A percentile compares a stretch with the other conserved stretches of the same genome.
phyloP scores from a whole-genome alignment of 2,797 vertebrate species.

The Craterocephalus amniculus region DNA sequence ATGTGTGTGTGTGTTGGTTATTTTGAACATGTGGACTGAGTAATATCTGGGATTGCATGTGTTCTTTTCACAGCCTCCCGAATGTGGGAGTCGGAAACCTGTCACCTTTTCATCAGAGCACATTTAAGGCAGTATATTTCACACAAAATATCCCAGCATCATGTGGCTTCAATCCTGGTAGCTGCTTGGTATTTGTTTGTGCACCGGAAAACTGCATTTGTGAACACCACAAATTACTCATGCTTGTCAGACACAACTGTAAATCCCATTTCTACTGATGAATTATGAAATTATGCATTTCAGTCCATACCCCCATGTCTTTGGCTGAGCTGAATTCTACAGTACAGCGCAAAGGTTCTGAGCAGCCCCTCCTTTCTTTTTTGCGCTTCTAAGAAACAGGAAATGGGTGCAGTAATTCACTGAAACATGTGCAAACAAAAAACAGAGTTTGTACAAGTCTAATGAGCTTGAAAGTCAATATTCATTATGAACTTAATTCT shows the following conservation, averaged over 20 bases:
- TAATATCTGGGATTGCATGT: not conserved
- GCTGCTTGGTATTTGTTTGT: slow-evolving; percentile 7
- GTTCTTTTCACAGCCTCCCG: slow-evolving; percentile 9
- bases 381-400: not conserved
- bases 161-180: slow-evolving; percentile 14
- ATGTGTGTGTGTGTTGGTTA: not conserved
- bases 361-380: not conserved
- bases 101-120: slow-evolving; percentile 7
- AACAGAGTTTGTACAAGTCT: not conserved
- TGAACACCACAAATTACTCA: not conserved
- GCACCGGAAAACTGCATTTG: not conserved
- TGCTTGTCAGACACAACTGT: slow-evolving; percentile 4
- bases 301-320: not conserved
- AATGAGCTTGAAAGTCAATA: not conserved
- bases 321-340: not conserved
- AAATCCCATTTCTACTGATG: slow-evolving; percentile 8
- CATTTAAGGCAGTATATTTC: not conserved
- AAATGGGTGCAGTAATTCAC: not conserved
- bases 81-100: slow-evolving; percentile 5
- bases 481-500: not conserved
- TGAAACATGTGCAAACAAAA: not conserved
- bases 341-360: not conserved
- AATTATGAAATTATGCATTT: not conserved
- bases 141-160: not conserved
- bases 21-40: not conserved